Evolutionary conservation across 2,888 invertebrate species (phyloP).

Genomic region (Candidula unifasciata): DNA sequence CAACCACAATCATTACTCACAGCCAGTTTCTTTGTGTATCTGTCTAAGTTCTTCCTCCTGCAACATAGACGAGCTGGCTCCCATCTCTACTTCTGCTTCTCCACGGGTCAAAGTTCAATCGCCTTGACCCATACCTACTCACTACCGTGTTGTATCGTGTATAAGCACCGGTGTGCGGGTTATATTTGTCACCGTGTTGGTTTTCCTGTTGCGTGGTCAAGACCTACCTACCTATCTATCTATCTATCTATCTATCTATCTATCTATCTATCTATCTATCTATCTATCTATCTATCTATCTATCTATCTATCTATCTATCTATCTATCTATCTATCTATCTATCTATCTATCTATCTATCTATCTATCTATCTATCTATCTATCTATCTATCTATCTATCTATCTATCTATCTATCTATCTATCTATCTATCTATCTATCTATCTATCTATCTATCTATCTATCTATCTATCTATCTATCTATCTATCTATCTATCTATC

Average conservation of each 20-base stretch:
- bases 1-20: conserved; percentile 83
- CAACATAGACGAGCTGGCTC: conserved; percentile 94
- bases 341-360: neutral
- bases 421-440: no score
- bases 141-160: neutral
- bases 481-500: no score
- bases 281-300: neutral
- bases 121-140: neutral
- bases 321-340: neutral
- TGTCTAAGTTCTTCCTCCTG: conserved; percentile 97
- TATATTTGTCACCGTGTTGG: neutral
- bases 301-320: neutral
- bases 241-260: neutral
- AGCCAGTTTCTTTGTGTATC: conserved; percentile 97
- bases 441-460: no score
- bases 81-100: conserved; percentile 84
- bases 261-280: neutral
- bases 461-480: no score
- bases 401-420: neutral
- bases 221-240: neutral
- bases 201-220: neutral
- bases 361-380: neutral
- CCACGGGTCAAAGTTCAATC: neutral
- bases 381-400: no score
- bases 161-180: neutral